Base-by-base conservation (phyloP, 2,113 vertebrate species). In the Scopus umbretta region DNA sequence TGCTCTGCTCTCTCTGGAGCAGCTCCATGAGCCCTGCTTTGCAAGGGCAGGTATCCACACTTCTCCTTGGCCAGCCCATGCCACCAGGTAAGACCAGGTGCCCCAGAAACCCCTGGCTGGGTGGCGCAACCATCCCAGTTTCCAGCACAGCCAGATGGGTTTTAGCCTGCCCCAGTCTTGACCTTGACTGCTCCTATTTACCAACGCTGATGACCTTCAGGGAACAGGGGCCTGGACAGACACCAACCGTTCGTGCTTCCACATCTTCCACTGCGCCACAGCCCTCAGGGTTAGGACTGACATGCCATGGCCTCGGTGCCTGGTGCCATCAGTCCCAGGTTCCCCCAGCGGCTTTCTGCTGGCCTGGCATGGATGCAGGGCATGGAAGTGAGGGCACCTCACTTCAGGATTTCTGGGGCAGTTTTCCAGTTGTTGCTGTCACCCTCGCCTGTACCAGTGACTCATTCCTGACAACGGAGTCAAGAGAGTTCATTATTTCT, bases 221-320 rank as follows among this genome's bases (percentile, higher is more conserved):
- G 45, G 34, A 85, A 34, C 29, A 55, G 53, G 12, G 17, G 15
- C 42, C 42, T 53, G 67, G 29, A 30, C 40, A 65, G 63, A n/a
- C 7, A 74, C 45, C 65, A 42, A 26, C 22, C 23, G 6, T n/a
- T 43, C n/a, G 29, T 79, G 18, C 34, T 66, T 62, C 56, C 27
- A 14, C 50, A 20, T 65, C 20, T 61, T 36, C 13, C 22, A 43
- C 40, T 18, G 17, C 1, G 10, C 15, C 45, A 47, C 70, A 30
- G 59, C 16, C 38, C 85, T 17, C 1, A 5, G 29, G 27, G 52
- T 68, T 34, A 43, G 25, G 15, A 42, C 32, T 15, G 32, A 40
- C 0, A 0, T 58, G 45, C 50, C 4, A 7, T 2, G 15, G 22
- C 40, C 30, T 47, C 1, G 1, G 56, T n/a, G 30, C 30, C 42